Evolutionary conservation across 2,888 invertebrate genomes (phyloP).

Genomic region (Hemistola chrysoprasaria): DNA sequence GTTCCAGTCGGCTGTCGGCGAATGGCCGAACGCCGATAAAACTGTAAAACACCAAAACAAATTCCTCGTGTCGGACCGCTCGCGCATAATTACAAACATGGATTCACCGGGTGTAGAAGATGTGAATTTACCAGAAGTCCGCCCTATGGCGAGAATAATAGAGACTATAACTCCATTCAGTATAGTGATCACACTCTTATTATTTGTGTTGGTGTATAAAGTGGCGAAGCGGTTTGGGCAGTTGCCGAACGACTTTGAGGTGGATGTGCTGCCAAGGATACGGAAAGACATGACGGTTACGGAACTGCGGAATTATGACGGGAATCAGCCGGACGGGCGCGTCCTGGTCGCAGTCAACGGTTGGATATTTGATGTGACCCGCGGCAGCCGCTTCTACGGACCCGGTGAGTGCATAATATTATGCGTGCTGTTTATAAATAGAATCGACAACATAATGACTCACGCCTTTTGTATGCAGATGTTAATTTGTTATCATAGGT

Average conservation of each 20-base stretch:
- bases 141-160: conserved; percentile 17
- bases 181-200: conserved; percentile 83
- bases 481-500: conserved; percentile 37
- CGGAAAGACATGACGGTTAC: conserved; percentile 94
- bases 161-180: conserved; percentile 85
- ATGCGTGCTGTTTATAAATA: conserved; percentile 57
- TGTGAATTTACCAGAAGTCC: conserved; percentile 43
- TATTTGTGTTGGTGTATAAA: conserved; percentile 86
- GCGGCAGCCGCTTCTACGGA: conserved; percentile 95
- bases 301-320: conserved; percentile 93
- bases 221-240: conserved; percentile 77
- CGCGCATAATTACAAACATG: conserved; percentile 46
- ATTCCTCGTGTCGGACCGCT: conserved; percentile 31
- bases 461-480: conserved; percentile 24
- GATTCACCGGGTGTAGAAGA: conserved; percentile 57
- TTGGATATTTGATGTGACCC: conserved; percentile 96
- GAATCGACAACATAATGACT: conserved; percentile 52
- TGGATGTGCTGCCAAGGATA: conserved; percentile 85
- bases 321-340: conserved; percentile 92
- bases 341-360: conserved; percentile 97
- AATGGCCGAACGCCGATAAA: conserved; percentile 32
- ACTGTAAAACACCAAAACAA: conserved; percentile 43
- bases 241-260: conserved; percentile 39
- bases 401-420: conserved; percentile 89
- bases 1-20: conserved; percentile 34